Evolutionary conservation across 1,140 invertebrate species (phyloP), one percentile per base, ranked within the genome.

Genomic region (Drosophila rufa): DNA sequence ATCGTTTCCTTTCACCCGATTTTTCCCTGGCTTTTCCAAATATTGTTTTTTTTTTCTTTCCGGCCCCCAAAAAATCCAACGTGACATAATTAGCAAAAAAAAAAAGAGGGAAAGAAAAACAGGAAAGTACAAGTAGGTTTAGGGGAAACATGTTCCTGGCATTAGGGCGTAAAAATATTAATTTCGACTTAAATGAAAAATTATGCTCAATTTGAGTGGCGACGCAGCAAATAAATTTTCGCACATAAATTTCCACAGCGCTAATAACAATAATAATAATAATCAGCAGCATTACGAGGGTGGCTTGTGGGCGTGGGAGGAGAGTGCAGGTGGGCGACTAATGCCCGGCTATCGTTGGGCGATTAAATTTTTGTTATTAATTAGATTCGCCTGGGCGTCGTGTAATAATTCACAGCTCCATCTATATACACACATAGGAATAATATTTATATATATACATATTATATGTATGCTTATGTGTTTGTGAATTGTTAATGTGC

Each of bases 171-270:
- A 79, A 79, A 77, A 90, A 81, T 89, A 89, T 89, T 89, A 90
- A 90, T 89, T 90, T 90, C 84, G 81, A 89, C 85, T 89, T 89
- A 89, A 89, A 89, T 89, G 85, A 90, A 89, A 89, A 89, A 89
- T 89, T 84, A 89, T 90, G 85, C 85, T 85, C 81, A 79, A 89
- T 89, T 89, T 89, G 75, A 85, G 86, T 71, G 61, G 62, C 61
- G 53, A 68, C 69, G 42, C 38, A 64, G 73, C 79, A 82, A 85
- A 86, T 86, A 87, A 69, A 87, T 86, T 80, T 70, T 71, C 38
- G 67, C 81, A 57, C 85, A 89, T 89, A 81, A 89, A 89, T 89
- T 83, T 74, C 36, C 67, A 47, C 64, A 70, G 45, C 85, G 69
- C 81, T 89, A 85, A 89, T 89, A 89, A 89, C 75, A 89, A 90